phyloP scores from a whole-genome alignment of 2,113 vertebrate genomes.

The Chitala chitala region DNA sequence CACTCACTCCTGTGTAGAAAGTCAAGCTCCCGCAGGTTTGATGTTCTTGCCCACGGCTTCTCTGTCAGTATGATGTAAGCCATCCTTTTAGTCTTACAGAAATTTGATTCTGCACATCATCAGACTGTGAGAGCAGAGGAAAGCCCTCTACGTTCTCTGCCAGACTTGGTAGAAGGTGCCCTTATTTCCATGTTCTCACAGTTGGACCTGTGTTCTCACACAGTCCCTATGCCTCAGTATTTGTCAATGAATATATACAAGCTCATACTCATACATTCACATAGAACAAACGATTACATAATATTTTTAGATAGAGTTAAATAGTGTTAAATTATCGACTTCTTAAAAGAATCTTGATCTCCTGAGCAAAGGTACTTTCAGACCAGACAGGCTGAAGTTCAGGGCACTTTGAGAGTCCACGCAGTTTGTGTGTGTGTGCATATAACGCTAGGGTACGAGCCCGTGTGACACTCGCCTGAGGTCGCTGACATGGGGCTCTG shows the following conservation, averaged over 20 bases:
- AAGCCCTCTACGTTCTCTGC: background rate
- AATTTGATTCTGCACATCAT: constrained; percentile 22
- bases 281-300: background rate
- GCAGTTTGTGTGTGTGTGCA: constrained; percentile 50
- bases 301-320: background rate
- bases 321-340: background rate
- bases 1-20: background rate
- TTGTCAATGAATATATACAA: background rate
- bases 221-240: background rate
- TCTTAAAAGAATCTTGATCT: background rate
- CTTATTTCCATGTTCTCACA: background rate
- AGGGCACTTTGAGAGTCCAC: constrained; percentile 69
- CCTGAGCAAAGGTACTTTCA: constrained; percentile 19
- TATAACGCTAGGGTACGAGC: constrained; percentile 44
- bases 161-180: background rate
- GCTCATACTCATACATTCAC: background rate
- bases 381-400: constrained; percentile 41
- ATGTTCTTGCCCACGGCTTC: background rate
- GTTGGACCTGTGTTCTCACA: background rate
- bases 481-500: constrained; percentile 39
- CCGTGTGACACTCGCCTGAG: constrained; percentile 60
- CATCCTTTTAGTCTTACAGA: constrained; percentile 20
- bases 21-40: background rate
- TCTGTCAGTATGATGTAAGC: background rate
- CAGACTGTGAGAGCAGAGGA: background rate